Base-by-base conservation (phyloP, 2,797 vertebrate species). In the Spondyliosoma cantharus region DNA sequence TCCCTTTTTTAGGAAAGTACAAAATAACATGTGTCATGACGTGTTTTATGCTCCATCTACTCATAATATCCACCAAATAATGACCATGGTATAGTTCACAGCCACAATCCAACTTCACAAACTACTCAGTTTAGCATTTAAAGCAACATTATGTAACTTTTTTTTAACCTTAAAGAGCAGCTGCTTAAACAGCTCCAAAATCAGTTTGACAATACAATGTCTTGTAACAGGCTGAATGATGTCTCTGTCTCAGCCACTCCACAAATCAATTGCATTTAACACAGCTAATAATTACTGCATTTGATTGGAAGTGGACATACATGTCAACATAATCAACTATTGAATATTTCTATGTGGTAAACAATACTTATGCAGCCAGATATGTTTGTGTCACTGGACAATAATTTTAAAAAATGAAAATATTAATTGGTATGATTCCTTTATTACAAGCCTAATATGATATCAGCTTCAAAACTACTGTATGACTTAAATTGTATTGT, bases 31-130 rank as follows among this genome's bases (percentile, higher is more conserved):
- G 57, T 4, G 29, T 63, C 66, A 68, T 58, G 19, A 69, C 56
- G 71, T n/a, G 15, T 76, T 64, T 76, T 64, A 43, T 57, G 68
- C 72, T 76, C 50, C 49, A 71, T 76, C 78, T 52, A 73, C 15
- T 78, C 20, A 58, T 29, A 63, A 59, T 32, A 71, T 67, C 46
- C 9, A 11, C 2, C 20, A 50, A 74, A 25, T 9, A 22, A 22
- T 22, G 24, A 53, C 61, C 9, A 0, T n/a, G 27, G 11, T 57
- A 22, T 53, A 15, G 5, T 43, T 60, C 61, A 72, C 25, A 79
- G 27, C 15, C 32, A 63, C 19, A 61, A 20, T 24, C 13, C 12
- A 42, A 43, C 46, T 29, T 16, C 22, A 72, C 19, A 7, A 65
- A 46, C 32, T 11, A 17, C 12, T 52, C 24, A 29, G 46, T 17